Percentiles rank a stretch among this genome's conserved stretches.
phyloP scores from a whole-genome alignment of 2,888 invertebrate species.

The Phyto melanocephala region DNA sequence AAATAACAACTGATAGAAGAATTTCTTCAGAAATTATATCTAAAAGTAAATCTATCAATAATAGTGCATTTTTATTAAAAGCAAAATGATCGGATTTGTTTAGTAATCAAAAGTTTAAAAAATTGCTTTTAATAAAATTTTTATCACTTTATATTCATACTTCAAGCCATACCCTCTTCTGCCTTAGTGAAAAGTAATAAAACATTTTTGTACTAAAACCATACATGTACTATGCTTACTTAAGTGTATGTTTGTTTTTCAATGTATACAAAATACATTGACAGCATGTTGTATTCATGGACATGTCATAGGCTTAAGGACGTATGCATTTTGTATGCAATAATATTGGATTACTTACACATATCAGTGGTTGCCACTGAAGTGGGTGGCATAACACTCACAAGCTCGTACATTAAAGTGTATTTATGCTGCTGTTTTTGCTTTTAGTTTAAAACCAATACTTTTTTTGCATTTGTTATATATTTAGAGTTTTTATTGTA shows the following conservation, averaged over 20 bases:
- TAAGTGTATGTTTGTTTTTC: background rate
- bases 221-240: background rate
- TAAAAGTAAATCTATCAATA: no score
- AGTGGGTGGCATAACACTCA: background rate
- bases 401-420: background rate
- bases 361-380: constrained; percentile 7
- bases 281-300: constrained; percentile 52
- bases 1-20: no score
- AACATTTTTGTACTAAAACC: background rate
- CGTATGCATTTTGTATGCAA: constrained; percentile 29
- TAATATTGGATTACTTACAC: constrained; percentile 49
- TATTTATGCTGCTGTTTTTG: background rate
- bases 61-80: no score
- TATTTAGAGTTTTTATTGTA: background rate
- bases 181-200: no score
- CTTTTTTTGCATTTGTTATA: background rate
- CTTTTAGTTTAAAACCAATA: background rate
- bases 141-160: no score
- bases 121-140: no score
- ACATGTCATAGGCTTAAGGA: constrained; percentile 47
- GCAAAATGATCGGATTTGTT: no score
- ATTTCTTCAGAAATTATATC: no score
- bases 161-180: no score
- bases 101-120: no score
- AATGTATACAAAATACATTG: constrained; percentile 22